Conservation (phyloP, 2,797 vertebrate species). For the Zonotrichia albicollis region DNA sequence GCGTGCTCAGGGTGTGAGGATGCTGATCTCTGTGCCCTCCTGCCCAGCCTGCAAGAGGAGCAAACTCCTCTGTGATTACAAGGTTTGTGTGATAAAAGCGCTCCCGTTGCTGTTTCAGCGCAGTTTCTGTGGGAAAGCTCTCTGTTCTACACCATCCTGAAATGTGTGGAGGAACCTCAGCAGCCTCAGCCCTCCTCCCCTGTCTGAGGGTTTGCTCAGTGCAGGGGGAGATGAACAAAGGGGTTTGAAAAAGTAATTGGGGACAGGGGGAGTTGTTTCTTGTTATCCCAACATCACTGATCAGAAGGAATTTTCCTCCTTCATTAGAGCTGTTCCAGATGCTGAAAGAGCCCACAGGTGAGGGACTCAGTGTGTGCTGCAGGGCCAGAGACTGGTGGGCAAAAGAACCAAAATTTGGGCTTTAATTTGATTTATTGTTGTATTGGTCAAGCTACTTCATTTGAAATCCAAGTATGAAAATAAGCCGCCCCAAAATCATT, state of each 20-base stretch:
- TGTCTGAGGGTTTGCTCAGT: not conserved
- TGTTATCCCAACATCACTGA: not conserved
- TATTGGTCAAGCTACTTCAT: not conserved
- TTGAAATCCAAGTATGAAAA: not conserved
- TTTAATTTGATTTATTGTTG: not conserved
- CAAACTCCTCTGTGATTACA: not conserved
- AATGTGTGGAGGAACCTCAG: constrained; percentile 1
- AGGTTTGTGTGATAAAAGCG: not conserved
- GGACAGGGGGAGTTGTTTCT: not conserved
- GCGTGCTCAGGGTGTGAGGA: not conserved
- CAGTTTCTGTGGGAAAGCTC: not conserved
- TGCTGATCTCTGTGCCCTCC: constrained; percentile 17
- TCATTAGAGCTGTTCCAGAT: not conserved
- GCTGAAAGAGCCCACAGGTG: not conserved
- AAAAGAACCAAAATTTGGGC: not conserved
- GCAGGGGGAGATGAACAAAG: not conserved
- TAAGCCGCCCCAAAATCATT: not conserved
- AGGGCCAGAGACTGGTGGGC: not conserved
- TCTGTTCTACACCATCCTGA: not conserved
- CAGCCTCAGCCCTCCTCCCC: not conserved
- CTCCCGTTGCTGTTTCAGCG: not conserved
- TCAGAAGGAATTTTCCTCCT: not conserved
- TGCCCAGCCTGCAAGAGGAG: not conserved
- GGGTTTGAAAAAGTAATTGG: rapidly evolving
- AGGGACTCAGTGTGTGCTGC: not conserved